A percentile compares a stretch with the other conserved stretches of the same genome.
Evolutionary conservation across 2,113 vertebrate species (phyloP).

Genomic region (Notarius lentiginosus): DNA sequence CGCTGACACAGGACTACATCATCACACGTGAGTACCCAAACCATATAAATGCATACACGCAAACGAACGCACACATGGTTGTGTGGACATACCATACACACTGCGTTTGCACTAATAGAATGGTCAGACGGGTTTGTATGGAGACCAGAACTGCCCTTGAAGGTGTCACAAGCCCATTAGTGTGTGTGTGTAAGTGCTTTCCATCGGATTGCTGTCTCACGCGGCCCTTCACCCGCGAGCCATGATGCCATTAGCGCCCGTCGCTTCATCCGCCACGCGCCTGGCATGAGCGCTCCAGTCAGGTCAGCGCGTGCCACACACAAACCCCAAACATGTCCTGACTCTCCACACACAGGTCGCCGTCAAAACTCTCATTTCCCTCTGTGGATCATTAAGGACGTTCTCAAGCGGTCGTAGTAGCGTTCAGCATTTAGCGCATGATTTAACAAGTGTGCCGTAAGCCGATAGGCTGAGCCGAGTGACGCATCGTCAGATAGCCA

Average conservation of each 20-base stretch:
- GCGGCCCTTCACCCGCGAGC: constrained; percentile 45
- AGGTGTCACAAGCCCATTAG: constrained; percentile 60
- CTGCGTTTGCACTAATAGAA: background rate
- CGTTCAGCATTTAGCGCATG: constrained; percentile 10
- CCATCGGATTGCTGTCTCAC: constrained; percentile 50
- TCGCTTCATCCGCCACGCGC: constrained; percentile 54
- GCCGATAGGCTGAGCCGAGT: constrained; percentile 49
- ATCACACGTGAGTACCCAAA: constrained; percentile 78
- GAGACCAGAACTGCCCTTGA: background rate
- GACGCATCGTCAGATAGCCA: constrained; percentile 63
- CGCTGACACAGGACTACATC: constrained; percentile 95
- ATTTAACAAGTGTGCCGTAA: background rate
- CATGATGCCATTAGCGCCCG: constrained; percentile 49
- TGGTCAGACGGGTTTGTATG: background rate
- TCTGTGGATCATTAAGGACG: constrained; percentile 3
- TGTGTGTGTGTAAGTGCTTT: constrained; percentile 42
- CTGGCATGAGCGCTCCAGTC: constrained; percentile 60
- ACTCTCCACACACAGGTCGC: background rate
- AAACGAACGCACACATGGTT: background rate
- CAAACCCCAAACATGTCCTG: constrained; percentile 21
- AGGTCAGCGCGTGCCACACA: constrained; percentile 58
- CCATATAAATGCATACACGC: background rate
- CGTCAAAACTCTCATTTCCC: background rate
- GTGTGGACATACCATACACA: background rate
- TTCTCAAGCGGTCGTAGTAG: background rate